Evolutionary conservation across 2,888 invertebrate genomes (phyloP).

Genomic region (Synergus itoensis): DNA sequence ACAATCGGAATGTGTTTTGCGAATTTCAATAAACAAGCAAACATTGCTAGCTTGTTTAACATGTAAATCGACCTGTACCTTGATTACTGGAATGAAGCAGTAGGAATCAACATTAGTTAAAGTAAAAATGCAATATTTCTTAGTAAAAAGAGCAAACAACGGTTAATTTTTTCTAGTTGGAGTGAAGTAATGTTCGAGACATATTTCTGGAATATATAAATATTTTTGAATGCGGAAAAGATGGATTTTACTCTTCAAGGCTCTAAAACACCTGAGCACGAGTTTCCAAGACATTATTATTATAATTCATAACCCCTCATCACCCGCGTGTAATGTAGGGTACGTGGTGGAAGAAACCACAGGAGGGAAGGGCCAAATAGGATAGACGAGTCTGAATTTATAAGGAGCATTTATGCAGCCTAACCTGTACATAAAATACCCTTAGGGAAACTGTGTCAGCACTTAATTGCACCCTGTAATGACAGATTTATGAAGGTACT

Average conservation of each 20-base stretch:
- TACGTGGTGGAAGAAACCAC: neutral
- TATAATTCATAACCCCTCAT: slow-evolving; percentile 34
- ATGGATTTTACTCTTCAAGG: neutral
- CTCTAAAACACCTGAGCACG: neutral
- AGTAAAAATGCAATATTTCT: neutral
- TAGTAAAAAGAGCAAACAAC: no score
- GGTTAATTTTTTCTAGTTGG: neutral
- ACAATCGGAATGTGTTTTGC: neutral
- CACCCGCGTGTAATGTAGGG: slow-evolving; percentile 33
- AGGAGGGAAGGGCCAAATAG: slow-evolving; percentile 35
- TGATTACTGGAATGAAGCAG: neutral
- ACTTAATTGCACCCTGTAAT: slow-evolving; percentile 27
- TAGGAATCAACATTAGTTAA: neutral
- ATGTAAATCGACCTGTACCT: neutral
- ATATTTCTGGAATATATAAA: neutral
- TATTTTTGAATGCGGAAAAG: neutral
- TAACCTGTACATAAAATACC: slow-evolving; percentile 40
- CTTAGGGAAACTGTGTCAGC: slow-evolving; percentile 30
- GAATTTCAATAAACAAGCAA: slow-evolving; percentile 8
- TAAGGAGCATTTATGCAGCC: slow-evolving; percentile 40
- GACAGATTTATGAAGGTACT: slow-evolving; percentile 19
- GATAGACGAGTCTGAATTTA: slow-evolving; percentile 38
- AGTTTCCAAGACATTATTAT: slow-evolving; percentile 29
- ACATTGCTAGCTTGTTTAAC: neutral
- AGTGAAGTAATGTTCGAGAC: neutral